Base-by-base conservation (phyloP, 2,113 vertebrate species). In the Coreoperca whiteheadi region DNA sequence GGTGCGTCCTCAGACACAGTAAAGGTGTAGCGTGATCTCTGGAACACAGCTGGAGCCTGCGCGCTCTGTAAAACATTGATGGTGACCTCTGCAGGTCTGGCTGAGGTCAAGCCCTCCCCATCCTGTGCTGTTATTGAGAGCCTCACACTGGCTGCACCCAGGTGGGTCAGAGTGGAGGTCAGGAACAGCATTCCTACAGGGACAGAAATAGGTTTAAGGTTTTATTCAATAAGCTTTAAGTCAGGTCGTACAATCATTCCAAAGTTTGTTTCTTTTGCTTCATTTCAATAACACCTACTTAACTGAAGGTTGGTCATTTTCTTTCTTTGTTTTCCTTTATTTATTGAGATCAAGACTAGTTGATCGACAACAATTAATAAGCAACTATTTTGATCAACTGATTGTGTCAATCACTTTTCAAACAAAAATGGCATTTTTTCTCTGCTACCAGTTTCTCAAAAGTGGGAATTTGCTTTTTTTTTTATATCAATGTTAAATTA, bases 131-230 rank as follows among this genome's bases (percentile, higher is more conserved):
- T 92, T 79, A 98, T 81, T 6, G 84, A 89, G 84, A 99, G 87
- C 34, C 89, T 89, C 28, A 97, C 73, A 0, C 77, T 95, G 68
- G 94, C 92, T 20, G 1, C 89, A 8, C 93, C 91, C 92, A 98
- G 74, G 18, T 96, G 95, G 57, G 90, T 91, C 59, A 99, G 94
- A 53, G 92, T 11, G 71, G 97, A 97, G 67, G 94, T 89, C 73
- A 98, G 91, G 88, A 96, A 96, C 83, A 99, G 93, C 83, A 93
- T 92, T 80, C 98, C 98, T 99, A 76, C 12, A 82, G 11, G 46
- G 9, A 71, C 28, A 60, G 34, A 70, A 20, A 60, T 1, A 77
- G 7, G 37, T 18, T 2, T 1, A 2, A 16, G 8, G 14, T 28
- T 51, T 64, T n/a, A 51, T n/a, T 53, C 23, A 12, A 20, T 34